A percentile compares a stretch with the other conserved stretches of the same genome.
phyloP scores from a whole-genome alignment of 2,797 vertebrate genomes.

The Galago senegalensis region DNA sequence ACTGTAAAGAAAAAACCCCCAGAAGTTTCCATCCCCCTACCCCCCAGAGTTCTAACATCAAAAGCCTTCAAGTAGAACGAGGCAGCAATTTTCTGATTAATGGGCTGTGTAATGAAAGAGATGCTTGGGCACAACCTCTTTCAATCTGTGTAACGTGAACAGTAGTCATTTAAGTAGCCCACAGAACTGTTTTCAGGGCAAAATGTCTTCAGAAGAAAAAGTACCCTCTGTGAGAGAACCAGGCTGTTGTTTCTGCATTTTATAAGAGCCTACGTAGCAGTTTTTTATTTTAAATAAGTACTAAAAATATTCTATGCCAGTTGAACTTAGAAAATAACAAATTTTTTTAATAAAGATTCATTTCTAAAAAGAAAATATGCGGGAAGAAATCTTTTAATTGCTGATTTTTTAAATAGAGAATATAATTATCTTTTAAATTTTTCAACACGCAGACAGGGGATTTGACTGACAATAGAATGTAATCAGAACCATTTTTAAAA shows the following conservation, averaged over 20 bases:
- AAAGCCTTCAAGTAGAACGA: constrained; percentile 65
- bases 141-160: constrained; percentile 36
- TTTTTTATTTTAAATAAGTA: not conserved
- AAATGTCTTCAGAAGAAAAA: constrained; percentile 46
- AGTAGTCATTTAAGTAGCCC: not conserved
- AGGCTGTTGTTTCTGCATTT: not conserved
- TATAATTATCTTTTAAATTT: not conserved
- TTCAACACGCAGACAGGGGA: not conserved
- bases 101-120: constrained; percentile 78
- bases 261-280: not conserved
- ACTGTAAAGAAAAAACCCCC: not conserved
- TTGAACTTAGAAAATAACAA: constrained; percentile 36
- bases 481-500: not conserved
- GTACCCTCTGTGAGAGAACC: not conserved
- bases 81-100: constrained; percentile 75
- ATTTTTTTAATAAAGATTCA: not conserved
- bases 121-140: constrained; percentile 68
- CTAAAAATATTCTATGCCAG: not conserved
- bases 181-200: constrained; percentile 39
- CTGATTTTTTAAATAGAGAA: not conserved
- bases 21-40: not conserved
- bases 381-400: not conserved
- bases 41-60: not conserved
- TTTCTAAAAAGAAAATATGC: not conserved
- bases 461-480: not conserved